A percentile compares a stretch with the other conserved stretches of the same genome.
Conservation (phyloP, 2,797 vertebrate species). For the Nasua narica region DNA sequence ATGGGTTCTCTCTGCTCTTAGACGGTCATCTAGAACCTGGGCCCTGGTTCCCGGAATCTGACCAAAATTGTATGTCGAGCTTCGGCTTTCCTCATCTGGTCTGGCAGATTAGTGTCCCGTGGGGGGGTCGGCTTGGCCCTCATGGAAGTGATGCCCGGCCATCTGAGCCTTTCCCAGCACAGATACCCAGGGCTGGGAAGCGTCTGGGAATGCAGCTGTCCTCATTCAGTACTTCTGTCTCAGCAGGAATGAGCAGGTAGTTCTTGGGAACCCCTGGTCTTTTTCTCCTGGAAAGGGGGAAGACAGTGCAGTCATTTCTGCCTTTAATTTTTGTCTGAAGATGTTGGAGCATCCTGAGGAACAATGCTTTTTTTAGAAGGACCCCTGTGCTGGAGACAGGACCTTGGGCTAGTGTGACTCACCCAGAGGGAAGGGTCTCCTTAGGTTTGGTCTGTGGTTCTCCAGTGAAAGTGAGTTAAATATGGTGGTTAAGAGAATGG, state of each 20-base stretch:
- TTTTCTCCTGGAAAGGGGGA: neutral
- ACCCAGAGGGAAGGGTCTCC: neutral
- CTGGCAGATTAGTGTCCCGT: neutral
- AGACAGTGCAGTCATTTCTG: neutral
- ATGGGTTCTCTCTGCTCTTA: constrained; percentile 10
- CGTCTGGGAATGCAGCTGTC: neutral
- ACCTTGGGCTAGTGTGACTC: neutral
- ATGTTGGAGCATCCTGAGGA: neutral
- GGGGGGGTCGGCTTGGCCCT: neutral
- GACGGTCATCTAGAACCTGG: neutral
- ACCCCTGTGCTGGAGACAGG: too few relatives aligned
- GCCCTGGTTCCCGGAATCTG: neutral
- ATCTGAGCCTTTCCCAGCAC: neutral
- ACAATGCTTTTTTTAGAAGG: neutral
- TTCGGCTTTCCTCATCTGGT: neutral
- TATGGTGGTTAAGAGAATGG: neutral
- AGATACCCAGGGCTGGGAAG: neutral
- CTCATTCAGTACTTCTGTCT: neutral
- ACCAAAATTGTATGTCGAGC: neutral
- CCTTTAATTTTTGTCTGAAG: neutral
- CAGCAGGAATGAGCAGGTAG: neutral
- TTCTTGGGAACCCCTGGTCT: neutral
- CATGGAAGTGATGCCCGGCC: neutral
- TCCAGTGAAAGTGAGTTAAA: neutral
- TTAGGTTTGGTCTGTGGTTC: neutral